Base-by-base conservation (phyloP, 2,797 vertebrate genomes). In the Distichodus sexfasciatus region DNA sequence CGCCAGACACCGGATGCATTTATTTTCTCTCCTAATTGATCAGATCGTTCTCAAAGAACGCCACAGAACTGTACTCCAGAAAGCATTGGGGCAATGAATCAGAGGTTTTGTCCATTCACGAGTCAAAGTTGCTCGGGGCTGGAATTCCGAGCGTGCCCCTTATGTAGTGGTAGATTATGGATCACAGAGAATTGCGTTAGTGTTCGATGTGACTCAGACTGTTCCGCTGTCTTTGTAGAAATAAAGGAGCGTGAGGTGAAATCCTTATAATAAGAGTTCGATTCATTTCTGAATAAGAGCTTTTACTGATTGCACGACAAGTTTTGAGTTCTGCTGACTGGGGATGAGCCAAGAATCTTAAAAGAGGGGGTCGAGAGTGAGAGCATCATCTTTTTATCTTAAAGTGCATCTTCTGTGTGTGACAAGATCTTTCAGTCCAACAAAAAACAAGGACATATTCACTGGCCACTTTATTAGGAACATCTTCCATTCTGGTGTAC, bases 11-110 rank as follows among this genome's bases (percentile, higher is more conserved):
- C 71, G 69, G 69, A 73, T 80, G 68, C 78, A 71, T 81, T 84
- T 65, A 47, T 72, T 78, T 83, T 81, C 76, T 71, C 81, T 76
- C 53, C 74, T 66, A 84, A 87, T 86, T 84, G 86, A 87, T 88
- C 80, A 40, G 63, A 76, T 76, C 69, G 54, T 76, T 77, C 71
- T 60, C 72, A 17, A 31, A 75, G 31, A 59, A 77, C 55, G 33
- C 26, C 43, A 41, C 61, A 69, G 36, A 67, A 63, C 61, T 53
- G 66, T 55, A 66, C 67, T 51, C 54, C 50, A 51, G 46, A 24
- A 60, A 17, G 26, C 21, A 15, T 55, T n/a, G n/a, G n/a, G n/a
- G 11, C 60, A 66, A 63, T 57, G 67, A 79, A 76, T 64, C 51
- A 28, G 26, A 26, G 8, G 62, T 57, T 61, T 57, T 76, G 77